phyloP scores from a whole-genome alignment of 2,113 vertebrate species.

The Apistogramma diplotaenia region DNA sequence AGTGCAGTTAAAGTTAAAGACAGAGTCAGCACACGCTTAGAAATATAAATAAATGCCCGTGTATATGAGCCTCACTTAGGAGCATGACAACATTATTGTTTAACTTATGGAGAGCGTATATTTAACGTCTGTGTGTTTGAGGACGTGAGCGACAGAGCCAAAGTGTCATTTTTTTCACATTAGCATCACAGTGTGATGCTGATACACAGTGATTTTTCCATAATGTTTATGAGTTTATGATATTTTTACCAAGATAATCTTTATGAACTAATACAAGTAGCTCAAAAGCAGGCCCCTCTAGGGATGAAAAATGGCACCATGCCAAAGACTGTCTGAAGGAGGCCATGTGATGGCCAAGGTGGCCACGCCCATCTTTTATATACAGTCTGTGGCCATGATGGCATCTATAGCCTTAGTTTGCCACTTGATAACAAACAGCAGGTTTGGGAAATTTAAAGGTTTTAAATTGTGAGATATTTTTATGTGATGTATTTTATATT shows the following conservation, averaged over 20 bases:
- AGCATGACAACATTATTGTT: background rate
- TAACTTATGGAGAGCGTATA: background rate
- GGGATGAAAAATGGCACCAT: background rate
- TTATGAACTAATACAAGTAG: background rate
- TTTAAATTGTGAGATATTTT: background rate
- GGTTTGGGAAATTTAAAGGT: background rate
- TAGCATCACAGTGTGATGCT: too few species aligned
- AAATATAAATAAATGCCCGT: background rate
- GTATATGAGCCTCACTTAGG: background rate
- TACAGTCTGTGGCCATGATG: background rate
- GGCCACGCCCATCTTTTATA: background rate
- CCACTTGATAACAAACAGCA: background rate
- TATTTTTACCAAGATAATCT: background rate
- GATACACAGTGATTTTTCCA: too few species aligned
- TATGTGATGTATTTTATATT: background rate
- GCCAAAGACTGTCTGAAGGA: background rate
- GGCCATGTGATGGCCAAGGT: too few species aligned
- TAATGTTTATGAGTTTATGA: background rate
- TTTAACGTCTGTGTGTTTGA: background rate
- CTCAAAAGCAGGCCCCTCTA: background rate
- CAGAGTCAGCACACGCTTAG: background rate
- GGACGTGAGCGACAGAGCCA: background rate
- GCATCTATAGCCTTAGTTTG: background rate
- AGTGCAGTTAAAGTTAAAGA: background rate
- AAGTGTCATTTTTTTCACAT: too few species aligned